A percentile compares a stretch with the other conserved stretches of the same genome.
Conservation (phyloP, 2,113 vertebrate species). For the Dipodomys merriami region DNA sequence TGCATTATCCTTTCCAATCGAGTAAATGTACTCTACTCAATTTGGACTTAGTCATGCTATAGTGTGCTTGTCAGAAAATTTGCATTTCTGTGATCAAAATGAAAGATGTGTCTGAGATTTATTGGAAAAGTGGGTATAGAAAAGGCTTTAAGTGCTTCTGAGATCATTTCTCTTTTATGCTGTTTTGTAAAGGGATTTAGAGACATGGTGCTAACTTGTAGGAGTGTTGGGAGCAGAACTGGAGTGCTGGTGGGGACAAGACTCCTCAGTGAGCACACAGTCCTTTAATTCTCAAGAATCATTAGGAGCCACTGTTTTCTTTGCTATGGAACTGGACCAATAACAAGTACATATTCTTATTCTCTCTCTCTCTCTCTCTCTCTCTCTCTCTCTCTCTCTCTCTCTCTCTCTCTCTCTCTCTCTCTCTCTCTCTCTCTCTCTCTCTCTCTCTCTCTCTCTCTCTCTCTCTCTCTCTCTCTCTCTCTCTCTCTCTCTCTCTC, state of each 20-base stretch:
- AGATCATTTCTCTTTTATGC: conserved; percentile 69
- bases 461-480: neutral
- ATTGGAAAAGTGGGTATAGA: conserved; percentile 54
- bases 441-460: neutral
- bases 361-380: neutral
- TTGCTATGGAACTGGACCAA: neutral
- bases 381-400: neutral
- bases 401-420: neutral
- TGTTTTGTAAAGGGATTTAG: conserved; percentile 69
- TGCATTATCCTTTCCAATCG: neutral
- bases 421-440: neutral
- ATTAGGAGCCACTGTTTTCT: neutral
- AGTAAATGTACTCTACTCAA: neutral
- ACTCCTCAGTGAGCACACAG: neutral
- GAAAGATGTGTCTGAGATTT: conserved; percentile 46
- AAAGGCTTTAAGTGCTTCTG: conserved; percentile 62
- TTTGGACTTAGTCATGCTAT: conserved; percentile 46
- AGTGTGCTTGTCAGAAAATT: conserved; percentile 61
- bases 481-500: neutral
- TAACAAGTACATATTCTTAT: neutral
- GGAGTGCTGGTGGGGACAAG: neutral
- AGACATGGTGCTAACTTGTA: conserved; percentile 27
- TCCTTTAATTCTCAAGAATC: neutral
- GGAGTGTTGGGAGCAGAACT: neutral
- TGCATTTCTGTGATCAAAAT: conserved; percentile 68